Evolutionary conservation across 1,140 invertebrate genomes (phyloP).

Genomic region (Anastatus disparis): DNA sequence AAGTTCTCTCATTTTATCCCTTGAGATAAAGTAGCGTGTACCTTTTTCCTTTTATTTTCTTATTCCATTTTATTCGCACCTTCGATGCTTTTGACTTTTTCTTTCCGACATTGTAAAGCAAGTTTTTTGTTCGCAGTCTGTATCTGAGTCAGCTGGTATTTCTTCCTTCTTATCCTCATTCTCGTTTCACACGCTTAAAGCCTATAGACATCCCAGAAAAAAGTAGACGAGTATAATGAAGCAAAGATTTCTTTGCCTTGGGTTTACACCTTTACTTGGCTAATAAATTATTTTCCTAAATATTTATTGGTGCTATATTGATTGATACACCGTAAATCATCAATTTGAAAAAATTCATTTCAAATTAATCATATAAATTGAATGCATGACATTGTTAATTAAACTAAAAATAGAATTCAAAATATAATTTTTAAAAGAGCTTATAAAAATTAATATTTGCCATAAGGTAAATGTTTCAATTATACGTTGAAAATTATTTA

Average conservation of each 20-base stretch:
- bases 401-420: too few species aligned
- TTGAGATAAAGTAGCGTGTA: constrained; percentile 9
- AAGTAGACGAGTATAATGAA: constrained; percentile 39
- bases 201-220: constrained; percentile 28
- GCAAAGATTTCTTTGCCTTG: constrained; percentile 47
- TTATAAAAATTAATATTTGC: too few species aligned
- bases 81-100: constrained; percentile 32
- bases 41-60: constrained; percentile 17
- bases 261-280: constrained; percentile 43
- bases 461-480: too few species aligned
- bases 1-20: too few species aligned
- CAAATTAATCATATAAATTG: background rate
- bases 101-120: constrained; percentile 23
- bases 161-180: constrained; percentile 32
- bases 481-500: too few species aligned
- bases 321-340: constrained; percentile 48
- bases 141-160: too few species aligned
- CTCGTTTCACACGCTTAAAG: constrained; percentile 38
- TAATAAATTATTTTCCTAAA: constrained; percentile 55
- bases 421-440: too few species aligned
- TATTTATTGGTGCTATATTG: constrained; percentile 50
- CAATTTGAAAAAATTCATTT: background rate
- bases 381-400: too few species aligned
- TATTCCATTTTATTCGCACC: constrained; percentile 14
- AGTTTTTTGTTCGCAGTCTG: constrained; percentile 13